These are phyloP conservation scores for Cephus cinctus DNA, from an alignment of 1,140 invertebrate species.

Conservation along the genomic window DNA sequence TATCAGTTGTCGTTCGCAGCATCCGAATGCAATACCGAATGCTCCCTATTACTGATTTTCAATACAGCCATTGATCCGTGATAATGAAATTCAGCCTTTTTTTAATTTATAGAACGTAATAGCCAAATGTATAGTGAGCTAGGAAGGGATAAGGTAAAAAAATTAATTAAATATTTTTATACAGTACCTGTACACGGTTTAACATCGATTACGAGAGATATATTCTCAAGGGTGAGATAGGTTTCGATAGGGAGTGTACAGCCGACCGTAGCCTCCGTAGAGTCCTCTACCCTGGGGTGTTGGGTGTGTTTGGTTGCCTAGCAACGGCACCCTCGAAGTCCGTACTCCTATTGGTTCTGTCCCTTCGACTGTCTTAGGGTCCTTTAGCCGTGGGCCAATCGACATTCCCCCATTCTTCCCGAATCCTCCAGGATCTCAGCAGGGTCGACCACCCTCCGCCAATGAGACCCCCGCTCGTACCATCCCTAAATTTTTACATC, in stretches of 20 bases:
- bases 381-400: background rate
- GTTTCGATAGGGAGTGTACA: conserved; percentile 15
- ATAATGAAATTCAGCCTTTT: no score
- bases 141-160: background rate
- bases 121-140: no score
- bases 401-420: conserved; percentile 21
- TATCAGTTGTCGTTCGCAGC: no score
- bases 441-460: no score
- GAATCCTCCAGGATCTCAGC: no score
- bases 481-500: background rate
- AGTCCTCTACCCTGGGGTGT: conserved; percentile 37
- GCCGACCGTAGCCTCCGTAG: conserved; percentile 25
- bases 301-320: conserved; percentile 46
- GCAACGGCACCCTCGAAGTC: conserved; percentile 53
- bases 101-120: no score
- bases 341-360: conserved; percentile 39
- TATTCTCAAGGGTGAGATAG: conserved; percentile 23
- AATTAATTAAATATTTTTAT: background rate
- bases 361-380: conserved; percentile 34
- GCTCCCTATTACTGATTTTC: no score
- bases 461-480: background rate
- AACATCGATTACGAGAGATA: background rate
- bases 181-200: background rate
- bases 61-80: no score
- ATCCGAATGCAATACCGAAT: no score